Evolutionary conservation across 2,113 vertebrate genomes (phyloP), one percentile per base, ranked within the genome.

Genomic region (Rutilus rutilus): DNA sequence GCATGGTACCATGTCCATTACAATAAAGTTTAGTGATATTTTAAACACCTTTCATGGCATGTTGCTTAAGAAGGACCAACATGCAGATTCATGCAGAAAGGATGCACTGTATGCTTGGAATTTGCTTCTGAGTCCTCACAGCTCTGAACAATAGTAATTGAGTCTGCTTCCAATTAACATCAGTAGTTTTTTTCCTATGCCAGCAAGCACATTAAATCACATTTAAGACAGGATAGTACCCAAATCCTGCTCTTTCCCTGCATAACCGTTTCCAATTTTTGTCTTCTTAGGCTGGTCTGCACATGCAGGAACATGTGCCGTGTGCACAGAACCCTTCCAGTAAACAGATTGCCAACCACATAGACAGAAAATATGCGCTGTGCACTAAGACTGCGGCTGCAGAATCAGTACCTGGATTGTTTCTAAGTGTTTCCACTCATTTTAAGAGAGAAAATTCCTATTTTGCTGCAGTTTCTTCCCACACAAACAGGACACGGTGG

Each of bases 291-390:
- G 78, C 81, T 84, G 87, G 86, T 79, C 86, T 88, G 90, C 94
- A 94, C 93, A 94, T 93, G 93, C 90, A 90, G 89, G 87, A 93
- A 92, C 93, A 95, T 93, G 94, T 94, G 93, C 91, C 71, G 83
- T 3, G 59, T 85, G 83, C 87, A 87, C 92, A 90, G 85, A 92
- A 89, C 89, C 84, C 91, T 92, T 94, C 92, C 91, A 94, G 93
- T 94, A 94, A 95, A 94, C 93, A 95, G 91, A 93, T 88, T 92
- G 93, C 91, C 91, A 92, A 95, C 93, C 92, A 76, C 94, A 93
- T 90, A 93, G 90, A 91, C 90, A 93, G 93, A 94, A 95, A 95
- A 93, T 94, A 94, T 94, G 92, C 90, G 91, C 93, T 91, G 89
- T 89, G 90, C 91, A 87, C 92, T 89, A 89, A 67, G 88, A 91